Evolutionary conservation across 2,888 invertebrate genomes (phyloP).

Genomic region (Myopa tessellatipennis): DNA sequence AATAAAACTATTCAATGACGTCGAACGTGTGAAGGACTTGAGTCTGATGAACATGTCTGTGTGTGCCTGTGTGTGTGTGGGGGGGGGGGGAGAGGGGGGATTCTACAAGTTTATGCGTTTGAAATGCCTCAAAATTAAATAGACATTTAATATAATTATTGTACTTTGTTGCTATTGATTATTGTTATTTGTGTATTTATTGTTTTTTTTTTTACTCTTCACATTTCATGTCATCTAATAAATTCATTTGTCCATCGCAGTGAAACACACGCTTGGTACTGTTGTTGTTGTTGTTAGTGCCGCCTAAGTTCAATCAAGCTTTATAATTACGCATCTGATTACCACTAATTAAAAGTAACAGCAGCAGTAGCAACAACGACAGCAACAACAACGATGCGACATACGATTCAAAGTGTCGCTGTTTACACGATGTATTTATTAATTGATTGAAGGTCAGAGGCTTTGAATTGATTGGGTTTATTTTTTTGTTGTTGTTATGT

Average conservation of each 20-base stretch:
- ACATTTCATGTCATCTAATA: too few species aligned
- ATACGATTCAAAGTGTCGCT: conserved; percentile 51
- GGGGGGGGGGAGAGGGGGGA: too few species aligned
- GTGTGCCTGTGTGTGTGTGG: not conserved
- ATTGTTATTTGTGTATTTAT: not conserved
- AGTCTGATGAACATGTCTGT: not conserved
- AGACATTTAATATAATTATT: too few species aligned
- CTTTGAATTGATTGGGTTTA: not conserved
- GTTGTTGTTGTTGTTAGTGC: conserved; percentile 10
- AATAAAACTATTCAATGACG: too few species aligned
- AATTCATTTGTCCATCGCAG: too few species aligned
- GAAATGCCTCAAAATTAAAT: too few species aligned
- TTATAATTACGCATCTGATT: not conserved
- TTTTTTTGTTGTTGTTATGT: not conserved
- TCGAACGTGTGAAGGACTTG: not conserved
- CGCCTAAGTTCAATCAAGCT: not conserved
- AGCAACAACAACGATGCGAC: conserved; percentile 24
- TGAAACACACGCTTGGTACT: not conserved
- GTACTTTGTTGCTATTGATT: not conserved
- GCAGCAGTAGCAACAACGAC: conserved; percentile 20
- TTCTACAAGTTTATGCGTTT: too few species aligned
- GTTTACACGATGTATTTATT: not conserved
- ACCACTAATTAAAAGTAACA: conserved; percentile 36
- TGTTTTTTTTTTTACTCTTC: not conserved
- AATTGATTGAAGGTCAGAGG: not conserved